Evolutionary conservation across 2,888 invertebrate species (phyloP), one percentile per base, ranked within the genome.

Genomic region (Stenotaenia linearis): DNA sequence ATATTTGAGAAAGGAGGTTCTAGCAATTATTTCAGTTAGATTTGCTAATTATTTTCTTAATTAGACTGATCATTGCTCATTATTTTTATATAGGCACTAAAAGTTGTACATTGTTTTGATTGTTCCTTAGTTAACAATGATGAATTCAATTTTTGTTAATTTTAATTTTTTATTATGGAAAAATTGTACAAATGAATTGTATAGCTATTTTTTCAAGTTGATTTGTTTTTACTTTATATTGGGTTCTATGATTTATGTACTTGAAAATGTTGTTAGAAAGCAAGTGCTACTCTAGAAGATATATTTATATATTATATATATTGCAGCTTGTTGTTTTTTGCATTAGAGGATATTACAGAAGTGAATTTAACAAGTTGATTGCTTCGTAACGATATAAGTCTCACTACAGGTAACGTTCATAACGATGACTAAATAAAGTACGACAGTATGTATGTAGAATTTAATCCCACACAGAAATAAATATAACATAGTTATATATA

Each of bases 51-150:
- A 56, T 9, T 56, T 56, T 56, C 28, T 69, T 25, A 28, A 69
- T 50, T 69, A 69, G 69, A 1, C 69, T 69, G 69, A 69, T 25
- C 23, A 28, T 69, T 69, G 69, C 69, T 69, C 69, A 69, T 69
- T 69, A 69, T 69, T 69, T 56, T 69, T 69, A 69, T 15, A 28
- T 28, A 69, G 25, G 69, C 28, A 69, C 6, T 45, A 45, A 45
- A 45, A 69, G 28, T 25, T 69, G 25, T 69, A 69, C 50, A 50
- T 50, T 50, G 28, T 69, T 69, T 69, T 69, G 25, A 28, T 69
- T 69, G 25, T 69, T 69, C 69, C 69, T 28, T 69, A 28, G 69
- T 69, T 69, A 15, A 10, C 23, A 69, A 25, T 50, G 21, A 69
- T 25, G 25, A 9, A 12, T 25, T 23, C 28, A 15, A 28, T 69